Base-by-base conservation (phyloP, 2,888 invertebrate genomes). In the Nomada lathburiana region DNA sequence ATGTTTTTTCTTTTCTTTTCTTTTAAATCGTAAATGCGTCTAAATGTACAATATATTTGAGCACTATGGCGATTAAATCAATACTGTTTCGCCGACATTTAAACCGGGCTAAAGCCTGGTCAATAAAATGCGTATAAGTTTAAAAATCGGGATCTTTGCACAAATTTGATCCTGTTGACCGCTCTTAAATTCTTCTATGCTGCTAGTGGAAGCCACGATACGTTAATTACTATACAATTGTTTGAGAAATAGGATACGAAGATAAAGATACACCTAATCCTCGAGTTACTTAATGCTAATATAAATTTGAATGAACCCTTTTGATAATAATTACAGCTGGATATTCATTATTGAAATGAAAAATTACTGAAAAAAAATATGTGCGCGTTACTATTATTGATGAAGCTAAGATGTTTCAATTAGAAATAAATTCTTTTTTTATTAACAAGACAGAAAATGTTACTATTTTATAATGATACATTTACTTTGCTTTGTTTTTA, bases 61-160 rank as follows among this genome's bases (percentile, higher is more conserved):
- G 68, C 75, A 50, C 82, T 82, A 83, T 68, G 59, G 52, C 52
- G 26, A 62, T 71, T 71, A 70, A 83, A 74, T 73, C 63, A 82
- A 78, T 82, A 70, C 68, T 82, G 47, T 67, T 62, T 65, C 63
- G 57, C 59, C 55, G 29, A 47, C 50, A 42, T 62, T 55, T 52
- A 62, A 44, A 75, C 62, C 57, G 44, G 16, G 16, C 42, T 47
- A 73, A 10, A 55, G 23, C 23, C 68, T 50, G 64, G 44, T 44
- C 36, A 23, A 50, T 81, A 69, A 80, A 55, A 65, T 67, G 59
- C 44, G 23, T 73, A 64, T 36, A 44, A 73, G 68, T 52, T 68
- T 59, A 57, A 73, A 78, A 68, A 71, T 72, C 53, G 44, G 62
- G 44, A 62, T 78, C 16, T 68, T 57, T 72, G 53, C 70, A 70